Evolutionary conservation across 1,140 invertebrate genomes (phyloP).

Genomic region (Galleria mellonella): DNA sequence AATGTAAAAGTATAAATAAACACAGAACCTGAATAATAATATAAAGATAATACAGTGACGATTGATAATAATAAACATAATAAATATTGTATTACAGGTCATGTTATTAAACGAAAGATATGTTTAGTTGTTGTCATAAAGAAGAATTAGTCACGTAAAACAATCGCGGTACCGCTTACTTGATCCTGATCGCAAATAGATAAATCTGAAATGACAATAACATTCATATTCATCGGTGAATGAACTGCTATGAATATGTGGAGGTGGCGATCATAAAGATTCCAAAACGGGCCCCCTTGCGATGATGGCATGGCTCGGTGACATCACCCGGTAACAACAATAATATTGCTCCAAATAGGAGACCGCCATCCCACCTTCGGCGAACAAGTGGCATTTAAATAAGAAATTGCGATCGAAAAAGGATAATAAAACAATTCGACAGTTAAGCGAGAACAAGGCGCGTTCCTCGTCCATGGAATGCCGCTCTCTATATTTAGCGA

Average conservation of each 20-base stretch:
- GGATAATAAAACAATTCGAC: conserved; percentile 44
- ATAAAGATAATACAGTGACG: too few relatives aligned
- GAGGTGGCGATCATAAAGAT: conserved; percentile 65
- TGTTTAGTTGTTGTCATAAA: too few relatives aligned
- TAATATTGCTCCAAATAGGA: conserved; percentile 43
- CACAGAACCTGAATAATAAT: too few relatives aligned
- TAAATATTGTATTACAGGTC: too few relatives aligned
- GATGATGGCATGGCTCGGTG: conserved; percentile 44
- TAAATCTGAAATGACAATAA: conserved; percentile 37
- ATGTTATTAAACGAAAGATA: too few relatives aligned
- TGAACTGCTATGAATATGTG: conserved; percentile 61
- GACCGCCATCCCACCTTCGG: conserved; percentile 12
- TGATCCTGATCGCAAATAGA: conserved; percentile 27
- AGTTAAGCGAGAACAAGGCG: conserved; percentile 36
- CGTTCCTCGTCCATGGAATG: conserved; percentile 30
- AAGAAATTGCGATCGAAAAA: conserved; percentile 42
- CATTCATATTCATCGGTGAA: conserved; percentile 53
- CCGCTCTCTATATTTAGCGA: conserved; percentile 54
- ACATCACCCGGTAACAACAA: conserved; percentile 46
- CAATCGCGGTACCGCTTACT: conserved; percentile 15
- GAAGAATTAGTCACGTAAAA: too few relatives aligned
- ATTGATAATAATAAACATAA: too few relatives aligned
- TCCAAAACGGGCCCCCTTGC: conserved; percentile 47
- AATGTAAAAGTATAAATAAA: too few relatives aligned
- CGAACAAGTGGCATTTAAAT: conserved; percentile 44